Percentiles rank a stretch among this genome's conserved stretches.
Evolutionary conservation across 2,888 invertebrate species (phyloP).

Genomic region (Torymus aiolomorphi): DNA sequence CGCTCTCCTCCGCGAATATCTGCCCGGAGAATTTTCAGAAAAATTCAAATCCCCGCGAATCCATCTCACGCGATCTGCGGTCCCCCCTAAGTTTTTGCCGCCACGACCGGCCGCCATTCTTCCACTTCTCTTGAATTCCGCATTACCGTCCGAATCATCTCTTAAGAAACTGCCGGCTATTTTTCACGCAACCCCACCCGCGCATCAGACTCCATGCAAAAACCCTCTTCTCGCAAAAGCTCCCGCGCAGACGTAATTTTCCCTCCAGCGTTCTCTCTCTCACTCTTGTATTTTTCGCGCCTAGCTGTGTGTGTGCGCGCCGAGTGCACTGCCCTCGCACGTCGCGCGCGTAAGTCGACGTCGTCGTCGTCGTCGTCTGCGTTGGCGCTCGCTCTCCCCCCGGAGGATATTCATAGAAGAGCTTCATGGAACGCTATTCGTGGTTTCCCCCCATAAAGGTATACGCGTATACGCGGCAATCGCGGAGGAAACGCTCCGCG

Average conservation of each 20-base stretch:
- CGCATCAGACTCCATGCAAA: neutral
- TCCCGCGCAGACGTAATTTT: constrained; percentile 29
- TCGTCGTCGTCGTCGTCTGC: constrained; percentile 41
- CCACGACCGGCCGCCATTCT: neutral
- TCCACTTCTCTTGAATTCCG: too few relatives aligned
- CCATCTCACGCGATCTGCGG: too few relatives aligned
- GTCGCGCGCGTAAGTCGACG: constrained; percentile 53
- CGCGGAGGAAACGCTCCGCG: constrained; percentile 58
- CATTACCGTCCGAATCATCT: too few relatives aligned
- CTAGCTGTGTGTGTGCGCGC: neutral
- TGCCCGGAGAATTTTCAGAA: too few relatives aligned
- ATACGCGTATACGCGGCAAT: constrained; percentile 49
- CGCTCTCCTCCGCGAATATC: too few relatives aligned
- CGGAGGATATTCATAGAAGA: constrained; percentile 73
- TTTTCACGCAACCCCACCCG: neutral
- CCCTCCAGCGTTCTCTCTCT: constrained; percentile 9
- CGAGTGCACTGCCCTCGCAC: constrained; percentile 68
- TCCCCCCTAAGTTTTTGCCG: neutral
- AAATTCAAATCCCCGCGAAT: too few relatives aligned
- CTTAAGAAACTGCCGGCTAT: neutral
- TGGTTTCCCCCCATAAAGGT: constrained; percentile 71
- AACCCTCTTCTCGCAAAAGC: neutral
- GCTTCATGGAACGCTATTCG: constrained; percentile 73
- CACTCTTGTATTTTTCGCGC: constrained; percentile 37
- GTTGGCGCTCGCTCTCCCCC: constrained; percentile 60